Evolutionary conservation across 2,113 vertebrate genomes (phyloP), one percentile per base, ranked within the genome.

Genomic region (Hyaena hyaena): DNA sequence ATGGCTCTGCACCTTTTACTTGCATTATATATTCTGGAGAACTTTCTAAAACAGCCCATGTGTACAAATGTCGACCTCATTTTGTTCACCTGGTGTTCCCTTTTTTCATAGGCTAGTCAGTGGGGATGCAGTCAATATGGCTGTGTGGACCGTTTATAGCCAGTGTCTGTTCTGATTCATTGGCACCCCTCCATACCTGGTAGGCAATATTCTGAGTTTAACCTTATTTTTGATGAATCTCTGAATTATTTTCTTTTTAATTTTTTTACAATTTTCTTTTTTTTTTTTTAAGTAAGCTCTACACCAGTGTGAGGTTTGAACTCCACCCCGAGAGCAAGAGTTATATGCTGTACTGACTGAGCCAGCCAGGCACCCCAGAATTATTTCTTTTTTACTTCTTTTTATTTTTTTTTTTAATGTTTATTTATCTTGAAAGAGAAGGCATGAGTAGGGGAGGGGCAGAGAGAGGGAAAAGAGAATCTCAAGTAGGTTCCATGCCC

Each of bases 191-290:
- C 66, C 24, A 35, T 33, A 66, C 17, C 21, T 58, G 12, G 48
- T 81, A 21, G 80, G 55, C 45, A 87, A 11, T 74, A 35, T 94
- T 87, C 91, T 91, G 73, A 81, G 58, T 87, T 81, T 82, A 74
- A 87, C 48, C 31, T 82, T 82, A 24, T 86, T 77, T 93, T 68
- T 68, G 19, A 82, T 55, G 31, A 43, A 63, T 71, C 4, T 88
- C 65, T 73, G 53, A n/a, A 53, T 79, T 90, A 73, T 45, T 79
- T 85, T n/a, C 23, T 55, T 87, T 63, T 28, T 33, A 55, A 21
- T 9, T 7, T 43, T 77, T 76, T 76, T 2, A 10, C 21, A 23
- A 61, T 87, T 63, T 35, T 63, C 39, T 15, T 61, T 3, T 48
- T 28, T 48, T 48, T 76, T 76, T 76, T 76, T 2, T 2, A 66